A percentile compares a stretch with the other conserved stretches of the same genome.
Evolutionary conservation across 2,888 invertebrate genomes (phyloP).

Genomic region (Drosophila pegasa): DNA sequence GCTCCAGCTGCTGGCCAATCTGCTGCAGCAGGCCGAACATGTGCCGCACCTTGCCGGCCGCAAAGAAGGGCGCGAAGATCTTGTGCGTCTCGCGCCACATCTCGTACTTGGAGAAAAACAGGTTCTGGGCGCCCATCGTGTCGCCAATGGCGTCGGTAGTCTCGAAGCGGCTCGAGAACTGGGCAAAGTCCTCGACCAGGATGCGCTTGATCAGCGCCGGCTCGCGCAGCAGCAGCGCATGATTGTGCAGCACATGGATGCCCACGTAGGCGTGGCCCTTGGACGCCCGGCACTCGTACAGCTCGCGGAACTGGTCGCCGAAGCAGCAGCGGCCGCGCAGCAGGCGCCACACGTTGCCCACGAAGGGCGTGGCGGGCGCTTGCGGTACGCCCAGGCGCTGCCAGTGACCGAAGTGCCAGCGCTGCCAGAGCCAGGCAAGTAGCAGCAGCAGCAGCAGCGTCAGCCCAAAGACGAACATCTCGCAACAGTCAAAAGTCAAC

Average conservation of each 20-base stretch:
- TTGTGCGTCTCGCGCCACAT: slow-evolving; percentile 84
- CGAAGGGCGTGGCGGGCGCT: slow-evolving; percentile 79
- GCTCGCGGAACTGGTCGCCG: slow-evolving; percentile 78
- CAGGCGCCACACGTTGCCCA: slow-evolving; percentile 84
- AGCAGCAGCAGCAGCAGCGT: slow-evolving; percentile 1
- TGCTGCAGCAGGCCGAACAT: slow-evolving; percentile 79
- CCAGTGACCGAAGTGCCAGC: slow-evolving; percentile 73
- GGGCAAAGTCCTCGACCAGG: slow-evolving; percentile 84
- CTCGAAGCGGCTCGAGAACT: slow-evolving; percentile 81
- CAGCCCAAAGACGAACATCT: slow-evolving; percentile 24
- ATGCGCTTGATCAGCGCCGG: slow-evolving; percentile 85
- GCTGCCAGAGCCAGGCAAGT: slow-evolving; percentile 81
- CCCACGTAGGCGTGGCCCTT: slow-evolving; percentile 76
- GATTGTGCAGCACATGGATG: slow-evolving; percentile 85
- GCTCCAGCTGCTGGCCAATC: slow-evolving; percentile 78
- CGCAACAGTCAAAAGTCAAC: slow-evolving; percentile 12
- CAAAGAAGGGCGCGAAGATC: slow-evolving; percentile 85
- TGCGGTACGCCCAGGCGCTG: slow-evolving; percentile 76
- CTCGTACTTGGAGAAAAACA: slow-evolving; percentile 85
- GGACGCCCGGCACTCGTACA: slow-evolving; percentile 74
- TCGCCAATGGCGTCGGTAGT: slow-evolving; percentile 80
- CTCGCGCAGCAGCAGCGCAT: slow-evolving; percentile 84
- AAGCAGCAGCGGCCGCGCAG: slow-evolving; percentile 75
- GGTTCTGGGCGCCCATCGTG: slow-evolving; percentile 83
- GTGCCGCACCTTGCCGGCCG: slow-evolving; percentile 81